Evolutionary conservation across 2,113 vertebrate genomes (phyloP).

Genomic region (Synodontis membranacea): DNA sequence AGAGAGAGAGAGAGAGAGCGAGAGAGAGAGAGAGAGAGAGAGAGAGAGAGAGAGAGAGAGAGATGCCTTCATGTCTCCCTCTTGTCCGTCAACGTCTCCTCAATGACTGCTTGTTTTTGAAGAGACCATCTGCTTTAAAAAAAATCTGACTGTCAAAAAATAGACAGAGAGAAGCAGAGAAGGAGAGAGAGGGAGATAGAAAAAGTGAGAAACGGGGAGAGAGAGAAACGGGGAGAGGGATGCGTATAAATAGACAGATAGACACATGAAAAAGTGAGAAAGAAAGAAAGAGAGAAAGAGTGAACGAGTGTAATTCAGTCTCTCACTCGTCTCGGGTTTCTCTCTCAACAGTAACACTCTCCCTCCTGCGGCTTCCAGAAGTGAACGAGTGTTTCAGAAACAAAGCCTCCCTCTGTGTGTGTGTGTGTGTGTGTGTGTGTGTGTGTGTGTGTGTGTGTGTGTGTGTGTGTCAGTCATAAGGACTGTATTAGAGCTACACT

Average conservation of each 20-base stretch:
- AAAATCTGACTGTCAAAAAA: constrained; percentile 38
- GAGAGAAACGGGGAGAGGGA: not conserved
- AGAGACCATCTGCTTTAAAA: constrained; percentile 63
- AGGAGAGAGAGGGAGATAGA: not conserved
- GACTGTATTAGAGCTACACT: not conserved
- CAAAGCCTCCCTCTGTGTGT: constrained; percentile 12
- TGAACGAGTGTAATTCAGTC: not conserved
- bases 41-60: constrained; percentile 42
- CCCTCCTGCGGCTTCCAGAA: constrained; percentile 17
- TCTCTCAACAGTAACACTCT: constrained; percentile 5
- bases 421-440: not conserved
- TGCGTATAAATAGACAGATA: not conserved
- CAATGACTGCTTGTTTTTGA: constrained; percentile 66
- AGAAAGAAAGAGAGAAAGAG: not conserved
- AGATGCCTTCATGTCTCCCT: constrained; percentile 49
- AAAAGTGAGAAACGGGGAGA: constrained; percentile 31
- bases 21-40: not conserved
- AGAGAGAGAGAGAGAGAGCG: constrained; percentile 12
- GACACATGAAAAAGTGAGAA: not conserved
- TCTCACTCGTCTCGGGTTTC: not conserved
- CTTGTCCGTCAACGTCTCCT: constrained; percentile 65
- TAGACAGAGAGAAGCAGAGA: not conserved
- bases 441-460: not conserved
- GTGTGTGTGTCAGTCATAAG: constrained; percentile 21
- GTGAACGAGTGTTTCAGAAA: constrained; percentile 8